Conservation (phyloP, 30 jellyfish, hydroid and myxozoan species). For the Nemopilema nomurai region DNA sequence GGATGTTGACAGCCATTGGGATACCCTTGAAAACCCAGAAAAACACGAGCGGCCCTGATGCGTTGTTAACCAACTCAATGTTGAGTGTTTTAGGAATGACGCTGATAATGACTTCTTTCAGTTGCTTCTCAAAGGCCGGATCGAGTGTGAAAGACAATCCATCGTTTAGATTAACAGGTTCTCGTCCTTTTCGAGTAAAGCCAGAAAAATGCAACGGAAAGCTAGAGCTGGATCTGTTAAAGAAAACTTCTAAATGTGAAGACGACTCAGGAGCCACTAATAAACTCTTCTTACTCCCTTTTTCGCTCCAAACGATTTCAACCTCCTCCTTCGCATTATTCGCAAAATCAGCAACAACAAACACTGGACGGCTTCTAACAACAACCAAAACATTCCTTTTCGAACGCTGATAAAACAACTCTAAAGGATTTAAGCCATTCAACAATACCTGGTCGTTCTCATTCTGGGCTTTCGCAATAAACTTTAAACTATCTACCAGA, state of each 20-base stretch:
- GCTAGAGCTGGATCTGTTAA: slow-evolving; percentile 4
- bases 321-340: slow-evolving; percentile 31
- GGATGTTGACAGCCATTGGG: slow-evolving; percentile 16
- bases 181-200: background rate
- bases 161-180: slow-evolving; percentile 17
- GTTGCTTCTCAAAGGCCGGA: background rate
- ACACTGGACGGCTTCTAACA: background rate
- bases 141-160: slow-evolving; percentile 10
- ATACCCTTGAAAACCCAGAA: slow-evolving; percentile 16
- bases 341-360: slow-evolving; percentile 35
- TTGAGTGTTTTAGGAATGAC: slow-evolving; percentile 16
- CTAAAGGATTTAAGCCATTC: background rate
- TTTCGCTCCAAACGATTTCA: slow-evolving; percentile 16
- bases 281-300: background rate
- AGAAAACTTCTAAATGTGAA: slow-evolving; percentile 2
- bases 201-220: slow-evolving; percentile 12
- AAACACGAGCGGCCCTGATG: slow-evolving; percentile 21
- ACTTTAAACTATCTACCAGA: background rate
- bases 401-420: background rate
- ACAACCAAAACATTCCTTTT: background rate
- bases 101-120: slow-evolving; percentile 12
- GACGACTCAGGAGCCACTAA: background rate
- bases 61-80: slow-evolving; percentile 15
- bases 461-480: background rate
- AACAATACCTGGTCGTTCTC: background rate